A percentile compares a stretch with the other conserved stretches of the same genome.
Evolutionary conservation across 2,113 vertebrate species (phyloP).

Genomic region (Protobothrops mucrosquamatus): DNA sequence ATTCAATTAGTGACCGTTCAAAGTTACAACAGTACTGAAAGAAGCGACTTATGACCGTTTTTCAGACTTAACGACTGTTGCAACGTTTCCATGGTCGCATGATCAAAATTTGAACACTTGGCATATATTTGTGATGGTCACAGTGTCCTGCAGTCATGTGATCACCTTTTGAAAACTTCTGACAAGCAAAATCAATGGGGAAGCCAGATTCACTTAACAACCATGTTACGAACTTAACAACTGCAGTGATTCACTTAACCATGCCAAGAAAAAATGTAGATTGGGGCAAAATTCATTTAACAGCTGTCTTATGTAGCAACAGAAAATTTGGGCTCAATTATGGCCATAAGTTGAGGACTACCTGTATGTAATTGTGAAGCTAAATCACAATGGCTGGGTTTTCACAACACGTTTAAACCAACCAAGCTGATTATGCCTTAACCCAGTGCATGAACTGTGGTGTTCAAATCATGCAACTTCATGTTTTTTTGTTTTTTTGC

Average conservation of each 20-base stretch:
- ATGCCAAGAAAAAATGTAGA: not conserved
- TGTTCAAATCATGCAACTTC: conserved; percentile 37
- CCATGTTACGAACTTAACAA: not conserved
- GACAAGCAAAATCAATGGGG: not conserved
- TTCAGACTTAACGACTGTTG: not conserved
- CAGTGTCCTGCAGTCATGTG: not conserved
- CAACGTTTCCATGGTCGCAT: not conserved
- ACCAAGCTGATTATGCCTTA: not conserved
- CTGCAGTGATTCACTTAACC: not conserved
- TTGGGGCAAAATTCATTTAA: not conserved
- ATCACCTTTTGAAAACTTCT: not conserved
- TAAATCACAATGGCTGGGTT: not conserved
- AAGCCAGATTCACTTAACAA: not conserved
- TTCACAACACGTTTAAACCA: not conserved
- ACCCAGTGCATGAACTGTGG: conserved; percentile 18
- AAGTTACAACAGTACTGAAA: not conserved
- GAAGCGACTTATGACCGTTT: not conserved
- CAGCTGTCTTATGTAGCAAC: not conserved
- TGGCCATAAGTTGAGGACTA: not conserved
- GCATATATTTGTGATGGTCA: not conserved
- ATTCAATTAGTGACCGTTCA: not conserved
- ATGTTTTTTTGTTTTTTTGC: not conserved
- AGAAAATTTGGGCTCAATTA: not conserved
- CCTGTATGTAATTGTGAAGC: not conserved
- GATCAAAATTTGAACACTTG: not conserved